A percentile compares a stretch with the other conserved stretches of the same genome.
phyloP scores from a whole-genome alignment of 2,797 vertebrate species.

The Ctenopoma kingsleyae region DNA sequence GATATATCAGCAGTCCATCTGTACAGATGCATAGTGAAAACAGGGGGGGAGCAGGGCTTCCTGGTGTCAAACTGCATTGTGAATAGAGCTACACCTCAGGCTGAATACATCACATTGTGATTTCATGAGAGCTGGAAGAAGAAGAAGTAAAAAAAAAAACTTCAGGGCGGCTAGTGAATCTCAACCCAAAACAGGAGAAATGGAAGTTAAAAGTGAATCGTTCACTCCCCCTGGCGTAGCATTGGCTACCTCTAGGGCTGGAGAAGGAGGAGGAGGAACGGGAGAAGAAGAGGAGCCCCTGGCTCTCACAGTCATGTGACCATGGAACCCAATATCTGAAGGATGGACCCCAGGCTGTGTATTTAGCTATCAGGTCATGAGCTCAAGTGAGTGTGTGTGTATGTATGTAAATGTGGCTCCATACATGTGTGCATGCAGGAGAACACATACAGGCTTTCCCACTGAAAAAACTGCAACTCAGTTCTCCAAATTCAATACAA shows the following conservation, averaged over 20 bases:
- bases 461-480: slow-evolving; percentile 32
- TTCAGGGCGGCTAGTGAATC: slow-evolving; percentile 70
- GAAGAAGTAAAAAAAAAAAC: slow-evolving; percentile 58
- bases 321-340: slow-evolving; percentile 66
- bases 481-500: slow-evolving; percentile 64
- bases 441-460: slow-evolving; percentile 26
- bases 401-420: slow-evolving; percentile 17
- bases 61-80: slow-evolving; percentile 83
- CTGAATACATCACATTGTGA: slow-evolving; percentile 86
- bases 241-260: slow-evolving; percentile 78
- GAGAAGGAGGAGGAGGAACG: slow-evolving; percentile 42
- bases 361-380: slow-evolving; percentile 63
- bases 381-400: slow-evolving; percentile 20
- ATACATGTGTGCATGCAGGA: slow-evolving; percentile 20
- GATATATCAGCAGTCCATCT: slow-evolving; percentile 64
- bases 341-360: slow-evolving; percentile 78
- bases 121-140: slow-evolving; percentile 82
- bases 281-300: slow-evolving; percentile 59
- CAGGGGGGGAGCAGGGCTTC: slow-evolving; percentile 73
- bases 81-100: slow-evolving; percentile 84
- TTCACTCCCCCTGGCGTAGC: slow-evolving; percentile 76
- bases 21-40: slow-evolving; percentile 66
- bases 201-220: slow-evolving; percentile 81
- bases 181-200: slow-evolving; percentile 77
- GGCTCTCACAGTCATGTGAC: slow-evolving; percentile 70